These are phyloP conservation scores for Rhodophaea formosa DNA, from an alignment of 2,888 invertebrate genomes.

Conservation along the genomic window DNA sequence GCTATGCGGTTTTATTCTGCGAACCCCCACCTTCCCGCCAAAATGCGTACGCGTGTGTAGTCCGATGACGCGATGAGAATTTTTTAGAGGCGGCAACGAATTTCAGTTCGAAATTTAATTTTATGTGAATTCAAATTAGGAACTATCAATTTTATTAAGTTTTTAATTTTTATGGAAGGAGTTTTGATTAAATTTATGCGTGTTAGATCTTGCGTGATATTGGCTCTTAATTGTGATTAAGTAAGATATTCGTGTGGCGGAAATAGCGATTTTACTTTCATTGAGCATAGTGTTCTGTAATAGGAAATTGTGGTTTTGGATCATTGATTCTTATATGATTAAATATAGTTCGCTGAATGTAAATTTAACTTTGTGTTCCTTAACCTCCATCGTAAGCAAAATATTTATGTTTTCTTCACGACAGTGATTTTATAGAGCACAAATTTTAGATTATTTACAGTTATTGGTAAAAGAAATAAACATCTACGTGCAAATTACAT, in stretches of 20 bases:
- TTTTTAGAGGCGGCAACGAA: conserved; percentile 42
- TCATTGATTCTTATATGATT: not conserved
- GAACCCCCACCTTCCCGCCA: conserved; percentile 63
- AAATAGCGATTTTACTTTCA: conserved; percentile 4
- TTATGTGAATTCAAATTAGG: conserved; percentile 19
- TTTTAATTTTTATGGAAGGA: conserved; percentile 1
- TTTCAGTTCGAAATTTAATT: conserved; percentile 17
- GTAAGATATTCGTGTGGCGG: conserved; percentile 11
- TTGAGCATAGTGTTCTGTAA: conserved; percentile 1
- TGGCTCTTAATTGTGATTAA: conserved; percentile 7
- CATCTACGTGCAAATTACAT: too few species aligned
- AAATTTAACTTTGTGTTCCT: too few species aligned
- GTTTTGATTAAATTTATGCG: conserved; percentile 27
- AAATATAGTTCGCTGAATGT: not conserved
- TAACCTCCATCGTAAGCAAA: too few species aligned
- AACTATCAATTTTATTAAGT: not conserved
- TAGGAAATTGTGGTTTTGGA: conserved; percentile 8
- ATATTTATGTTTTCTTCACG: too few species aligned
- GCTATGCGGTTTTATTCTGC: conserved; percentile 69
- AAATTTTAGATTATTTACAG: too few species aligned
- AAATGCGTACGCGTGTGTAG: conserved; percentile 49
- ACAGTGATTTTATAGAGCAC: too few species aligned
- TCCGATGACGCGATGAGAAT: conserved; percentile 37
- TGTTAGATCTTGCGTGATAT: conserved; percentile 22
- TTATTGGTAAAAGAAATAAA: too few species aligned